phyloP scores from a whole-genome alignment of 2,888 invertebrate species.

The Meandrusa payeni region DNA sequence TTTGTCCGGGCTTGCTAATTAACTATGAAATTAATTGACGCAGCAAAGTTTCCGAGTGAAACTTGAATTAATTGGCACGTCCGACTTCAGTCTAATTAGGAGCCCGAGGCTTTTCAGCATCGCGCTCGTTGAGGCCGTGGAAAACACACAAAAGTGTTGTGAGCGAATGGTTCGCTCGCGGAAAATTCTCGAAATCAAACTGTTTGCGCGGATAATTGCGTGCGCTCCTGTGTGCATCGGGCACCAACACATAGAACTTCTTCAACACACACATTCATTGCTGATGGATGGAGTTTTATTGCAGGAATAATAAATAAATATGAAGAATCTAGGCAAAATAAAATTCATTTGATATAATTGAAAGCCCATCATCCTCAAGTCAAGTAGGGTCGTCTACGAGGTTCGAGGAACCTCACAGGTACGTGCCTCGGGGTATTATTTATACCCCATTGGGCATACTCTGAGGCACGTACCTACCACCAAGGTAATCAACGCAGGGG shows the following conservation, averaged over 20 bases:
- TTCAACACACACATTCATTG: constrained; percentile 3
- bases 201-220: constrained; percentile 42
- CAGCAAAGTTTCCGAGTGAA: constrained; percentile 79
- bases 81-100: constrained; percentile 80
- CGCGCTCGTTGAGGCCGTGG: constrained; percentile 72
- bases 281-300: no score
- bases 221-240: constrained; percentile 28
- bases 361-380: no score
- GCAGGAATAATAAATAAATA: no score
- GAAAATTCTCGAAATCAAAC: constrained; percentile 42
- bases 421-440: no score
- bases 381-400: no score
- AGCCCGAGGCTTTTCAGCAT: constrained; percentile 78
- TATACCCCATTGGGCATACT: no score
- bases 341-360: no score
- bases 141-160: constrained; percentile 78
- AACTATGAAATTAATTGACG: constrained; percentile 82
- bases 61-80: constrained; percentile 81
- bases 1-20: constrained; percentile 77
- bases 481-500: no score
- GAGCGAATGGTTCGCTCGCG: constrained; percentile 50
- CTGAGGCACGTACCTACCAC: no score
- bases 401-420: no score
- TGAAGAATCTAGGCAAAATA: no score
- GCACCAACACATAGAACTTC: constrained; percentile 24